Base-by-base conservation (phyloP, 2,113 vertebrate species). In the Equus przewalskii region DNA sequence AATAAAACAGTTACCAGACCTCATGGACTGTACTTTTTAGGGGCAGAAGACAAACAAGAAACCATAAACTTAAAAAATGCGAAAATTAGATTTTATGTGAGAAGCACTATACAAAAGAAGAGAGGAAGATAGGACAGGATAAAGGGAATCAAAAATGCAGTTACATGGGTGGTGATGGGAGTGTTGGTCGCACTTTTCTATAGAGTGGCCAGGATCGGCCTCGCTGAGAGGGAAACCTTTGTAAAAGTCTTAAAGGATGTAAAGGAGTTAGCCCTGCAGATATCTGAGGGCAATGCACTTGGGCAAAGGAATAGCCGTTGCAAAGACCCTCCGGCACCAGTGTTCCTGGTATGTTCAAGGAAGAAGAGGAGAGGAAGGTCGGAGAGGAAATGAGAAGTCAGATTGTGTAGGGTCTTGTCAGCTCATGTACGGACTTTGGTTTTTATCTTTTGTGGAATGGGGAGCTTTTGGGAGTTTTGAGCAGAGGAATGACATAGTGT, bases 371-470 rank as follows among this genome's bases (percentile, higher is more conserved):
- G 33, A 41, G 26, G 26, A 89, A 36, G 36, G 36, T 85, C 44
- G 72, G 36, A 97, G 70, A 85, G 54, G 62, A 96, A 80, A 58
- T 28, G 62, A 89, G 46, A 81, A 62, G 62, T 81, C 10, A 36
- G 14, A 51, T 46, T 64, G 46, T 62, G 2, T 1, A 73, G 36
- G 64, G 16, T 60, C 36, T 18, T 81, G 81, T n/a, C 8, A 65
- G 28, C 13, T 22, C 14, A 72, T 81, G 1, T 72, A 44, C 67
- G 24, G 13, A 46, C 51, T 91, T 76, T 89, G 70, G 6, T 16
- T 75, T 85, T 89, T 51, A 81, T 69, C 14, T 26, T 89, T 75
- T 90, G 64, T 69, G 21, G 62, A 73, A 76, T 30, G 7, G 16
- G 22, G 19, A 89, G 28, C 41, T 62, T 44, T 26, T 58, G 41